Percentiles rank a stretch among this genome's conserved stretches.
Evolutionary conservation across 2,113 vertebrate species (phyloP).

Genomic region (Pogonocichla stellata): DNA sequence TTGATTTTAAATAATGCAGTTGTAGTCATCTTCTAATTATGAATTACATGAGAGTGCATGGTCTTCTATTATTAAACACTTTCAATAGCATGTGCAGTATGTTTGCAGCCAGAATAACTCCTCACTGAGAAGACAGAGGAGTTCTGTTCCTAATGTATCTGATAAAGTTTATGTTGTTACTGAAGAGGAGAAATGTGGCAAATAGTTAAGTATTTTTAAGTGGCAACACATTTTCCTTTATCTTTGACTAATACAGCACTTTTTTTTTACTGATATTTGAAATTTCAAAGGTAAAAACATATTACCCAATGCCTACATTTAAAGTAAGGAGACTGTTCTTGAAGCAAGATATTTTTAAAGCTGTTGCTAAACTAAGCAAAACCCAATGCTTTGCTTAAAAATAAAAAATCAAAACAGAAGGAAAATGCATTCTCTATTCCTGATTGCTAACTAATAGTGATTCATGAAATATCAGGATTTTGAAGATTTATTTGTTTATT

Average conservation of each 20-base stretch:
- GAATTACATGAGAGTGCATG: conserved; percentile 79
- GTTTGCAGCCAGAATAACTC: conserved; percentile 1
- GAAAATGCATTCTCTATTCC: background rate
- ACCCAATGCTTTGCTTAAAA: background rate
- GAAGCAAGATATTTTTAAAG: background rate
- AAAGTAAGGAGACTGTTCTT: background rate
- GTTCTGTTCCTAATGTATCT: background rate
- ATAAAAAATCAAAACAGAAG: background rate
- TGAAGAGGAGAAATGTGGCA: background rate
- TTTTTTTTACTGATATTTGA: background rate
- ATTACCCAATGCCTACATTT: background rate
- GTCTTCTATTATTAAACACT: conserved; percentile 77
- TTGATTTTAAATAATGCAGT: conserved; percentile 78
- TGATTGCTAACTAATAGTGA: background rate
- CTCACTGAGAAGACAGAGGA: background rate
- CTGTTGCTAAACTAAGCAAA: background rate
- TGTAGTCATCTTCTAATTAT: conserved; percentile 83
- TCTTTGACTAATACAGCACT: background rate
- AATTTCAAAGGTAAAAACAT: background rate
- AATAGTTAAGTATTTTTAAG: background rate
- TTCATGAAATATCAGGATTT: background rate
- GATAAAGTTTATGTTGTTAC: conserved; percentile 30
- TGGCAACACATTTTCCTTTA: background rate
- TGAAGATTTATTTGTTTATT: background rate
- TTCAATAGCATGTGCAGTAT: conserved; percentile 51